Base-by-base conservation (phyloP, 2,797 vertebrate species). In the Rhyacichthys aspro region DNA sequence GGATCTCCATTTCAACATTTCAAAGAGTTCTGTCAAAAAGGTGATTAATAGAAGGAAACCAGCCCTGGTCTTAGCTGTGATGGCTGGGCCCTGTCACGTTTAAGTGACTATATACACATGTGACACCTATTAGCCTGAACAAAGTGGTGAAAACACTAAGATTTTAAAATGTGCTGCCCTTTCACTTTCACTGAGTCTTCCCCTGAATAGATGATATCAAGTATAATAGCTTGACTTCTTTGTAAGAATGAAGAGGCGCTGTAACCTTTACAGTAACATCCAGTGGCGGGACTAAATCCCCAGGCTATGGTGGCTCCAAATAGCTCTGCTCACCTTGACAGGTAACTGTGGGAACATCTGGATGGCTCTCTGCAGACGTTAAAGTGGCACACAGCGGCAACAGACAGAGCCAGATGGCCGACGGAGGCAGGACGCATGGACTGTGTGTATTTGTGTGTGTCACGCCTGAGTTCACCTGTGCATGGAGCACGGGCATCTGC, bases 291-390 rank as follows among this genome's bases (percentile, higher is more conserved):
- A 16, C n/a, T 61, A 50, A 58, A 81, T 67, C 43, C 42, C 44
- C 48, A 45, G 11, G 18, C 59, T 38, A 65, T 63, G 70, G 67
- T 41, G 37, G 46, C 65, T 65, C 54, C 57, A 58, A 72, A 76
- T 57, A 75, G 76, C 63, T 68, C 45, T 8, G 61, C 68, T 82
- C 73, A 74, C 78, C 83, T 74, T 84, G 76, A 84, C 79, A 72
- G 78, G 59, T 60, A 74, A 59, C 55, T 49, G 53, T 63, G 57
- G 75, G 75, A 85, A 90, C 83, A 88, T 89, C 85, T 90, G 86
- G 81, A 70, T 0, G 1, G 10, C 59, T 75, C 79, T 77, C 79
- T 69, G 66, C 2, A 69, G 76, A 70, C 73, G 59, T 66, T 62
- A 70, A 8, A 72, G 54, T 38, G 55, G 54, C 59, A 76, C 52